Base-by-base conservation (phyloP, 2,888 invertebrate species). In the Gastrophysa polygoni region DNA sequence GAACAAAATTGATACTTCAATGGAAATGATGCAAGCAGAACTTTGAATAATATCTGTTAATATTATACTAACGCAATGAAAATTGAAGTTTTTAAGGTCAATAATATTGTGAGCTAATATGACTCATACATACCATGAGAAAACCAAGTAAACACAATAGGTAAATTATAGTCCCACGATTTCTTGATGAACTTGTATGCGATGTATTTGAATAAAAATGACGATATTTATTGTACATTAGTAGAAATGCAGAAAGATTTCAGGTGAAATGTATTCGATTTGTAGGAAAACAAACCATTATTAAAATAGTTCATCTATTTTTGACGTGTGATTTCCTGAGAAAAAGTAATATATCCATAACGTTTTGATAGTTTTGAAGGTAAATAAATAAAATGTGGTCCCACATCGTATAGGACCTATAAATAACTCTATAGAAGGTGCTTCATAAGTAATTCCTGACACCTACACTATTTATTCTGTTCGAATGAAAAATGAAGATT, bases 31-130 rank as follows among this genome's bases (percentile, higher is more conserved):
- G n/a, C n/a, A n/a, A n/a, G n/a, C n/a, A n/a, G n/a, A n/a, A n/a
- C n/a, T 49, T 57, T 44, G 11, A 49, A 28, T 32, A 8, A 21
- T 16, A 7, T 34, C 54, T 54, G 32, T 58, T n/a, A n/a, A n/a
- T n/a, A n/a, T 51, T 63, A 18, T 38, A 58, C 49, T 49, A 61
- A 59, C 67, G 72, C 68, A 68, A 64, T 24, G 7, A 70, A 71
- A 73, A 69, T 69, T 52, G n/a, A n/a, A 68, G 58, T 68, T 68
- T 55, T 63, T 73, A 71, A 73, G 72, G 75, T 73, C 74, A 73
- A 57, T 62, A 50, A 50, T 44, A 24, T 28, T 17, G 21, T 57
- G 50, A 47, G 59, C 43, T 47, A 64, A 64, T 43, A 38, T 43
- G 16, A 54, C 14, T 38, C 34, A 11, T 48, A 24, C 28, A 21